Conservation (phyloP, 2,888 invertebrate genomes). For the Lasioglossum vierecki region DNA sequence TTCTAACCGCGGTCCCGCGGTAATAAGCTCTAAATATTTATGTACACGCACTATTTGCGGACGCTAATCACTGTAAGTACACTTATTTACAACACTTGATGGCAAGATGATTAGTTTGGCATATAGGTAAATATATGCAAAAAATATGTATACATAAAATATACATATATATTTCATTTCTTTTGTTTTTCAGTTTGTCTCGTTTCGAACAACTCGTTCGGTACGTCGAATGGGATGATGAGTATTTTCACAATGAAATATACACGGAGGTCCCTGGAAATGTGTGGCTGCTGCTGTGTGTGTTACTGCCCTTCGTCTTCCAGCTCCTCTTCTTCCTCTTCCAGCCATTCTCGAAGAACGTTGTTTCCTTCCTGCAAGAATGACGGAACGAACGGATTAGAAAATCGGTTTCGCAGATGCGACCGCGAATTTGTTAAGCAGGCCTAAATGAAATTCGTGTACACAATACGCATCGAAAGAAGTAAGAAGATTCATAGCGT, state of each 20-base stretch:
- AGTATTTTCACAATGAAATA: slow-evolving; percentile 47
- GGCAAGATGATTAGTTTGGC: slow-evolving; percentile 74
- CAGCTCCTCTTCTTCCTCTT: slow-evolving; percentile 67
- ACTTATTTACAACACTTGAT: slow-evolving; percentile 84
- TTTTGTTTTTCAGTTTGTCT: background rate
- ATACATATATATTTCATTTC: slow-evolving; percentile 49
- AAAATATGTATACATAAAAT: slow-evolving; percentile 58
- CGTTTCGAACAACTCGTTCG: background rate
- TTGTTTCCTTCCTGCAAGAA: slow-evolving; percentile 79
- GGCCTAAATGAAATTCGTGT: slow-evolving; percentile 18
- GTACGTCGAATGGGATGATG: slow-evolving; percentile 47
- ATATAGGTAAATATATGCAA: slow-evolving; percentile 45
- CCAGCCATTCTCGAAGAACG: slow-evolving; percentile 80
- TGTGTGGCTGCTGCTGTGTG: slow-evolving; percentile 56
- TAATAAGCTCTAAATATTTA: slow-evolving; percentile 74
- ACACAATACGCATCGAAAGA: slow-evolving; percentile 23
- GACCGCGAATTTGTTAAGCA: slow-evolving; percentile 23
- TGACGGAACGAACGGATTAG: background rate
- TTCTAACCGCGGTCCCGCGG: slow-evolving; percentile 48
- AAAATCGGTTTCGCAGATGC: background rate
- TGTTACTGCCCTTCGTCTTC: slow-evolving; percentile 70
- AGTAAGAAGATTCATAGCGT: slow-evolving; percentile 4
- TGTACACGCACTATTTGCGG: slow-evolving; percentile 81
- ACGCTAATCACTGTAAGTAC: slow-evolving; percentile 84
- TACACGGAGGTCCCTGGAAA: slow-evolving; percentile 60